Conservation (phyloP, 2,888 invertebrate genomes). For the Brassicogethes aeneus region DNA sequence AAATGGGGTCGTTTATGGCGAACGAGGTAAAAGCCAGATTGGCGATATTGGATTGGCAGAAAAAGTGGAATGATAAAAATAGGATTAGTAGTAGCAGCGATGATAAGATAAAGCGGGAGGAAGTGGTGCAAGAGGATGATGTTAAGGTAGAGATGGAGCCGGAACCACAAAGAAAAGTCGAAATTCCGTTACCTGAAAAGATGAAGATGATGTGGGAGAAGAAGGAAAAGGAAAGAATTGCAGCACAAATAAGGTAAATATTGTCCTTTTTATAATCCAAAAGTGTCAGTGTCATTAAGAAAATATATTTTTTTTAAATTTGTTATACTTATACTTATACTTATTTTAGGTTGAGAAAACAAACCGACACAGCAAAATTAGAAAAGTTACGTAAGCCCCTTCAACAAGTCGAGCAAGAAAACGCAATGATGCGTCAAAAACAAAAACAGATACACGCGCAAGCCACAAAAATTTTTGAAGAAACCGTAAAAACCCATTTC, state of each 20-base stretch:
- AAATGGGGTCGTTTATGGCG: neutral
- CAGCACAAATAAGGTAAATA: no score
- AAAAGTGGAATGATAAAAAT: neutral
- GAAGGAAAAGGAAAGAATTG: neutral
- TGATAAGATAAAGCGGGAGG: neutral
- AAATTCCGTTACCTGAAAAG: neutral
- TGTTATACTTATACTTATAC: no score
- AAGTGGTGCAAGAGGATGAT: neutral
- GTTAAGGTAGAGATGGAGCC: neutral
- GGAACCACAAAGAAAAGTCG: neutral
- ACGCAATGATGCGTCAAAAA: constrained; percentile 48
- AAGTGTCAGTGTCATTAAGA: no score
- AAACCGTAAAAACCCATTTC: neutral
- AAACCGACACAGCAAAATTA: constrained; percentile 50
- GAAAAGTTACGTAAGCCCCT: constrained; percentile 53
- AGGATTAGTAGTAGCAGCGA: no score
- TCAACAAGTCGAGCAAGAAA: constrained; percentile 49
- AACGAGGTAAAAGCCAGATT: neutral
- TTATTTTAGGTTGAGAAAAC: constrained; percentile 36
- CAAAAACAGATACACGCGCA: constrained; percentile 34
- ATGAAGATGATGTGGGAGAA: neutral
- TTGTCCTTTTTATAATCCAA: no score
- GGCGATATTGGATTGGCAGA: neutral
- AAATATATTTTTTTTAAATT: no score
- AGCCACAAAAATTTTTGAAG: neutral